Evolutionary conservation across 2,113 vertebrate genomes (phyloP).

Genomic region (Macrotis lagotis): DNA sequence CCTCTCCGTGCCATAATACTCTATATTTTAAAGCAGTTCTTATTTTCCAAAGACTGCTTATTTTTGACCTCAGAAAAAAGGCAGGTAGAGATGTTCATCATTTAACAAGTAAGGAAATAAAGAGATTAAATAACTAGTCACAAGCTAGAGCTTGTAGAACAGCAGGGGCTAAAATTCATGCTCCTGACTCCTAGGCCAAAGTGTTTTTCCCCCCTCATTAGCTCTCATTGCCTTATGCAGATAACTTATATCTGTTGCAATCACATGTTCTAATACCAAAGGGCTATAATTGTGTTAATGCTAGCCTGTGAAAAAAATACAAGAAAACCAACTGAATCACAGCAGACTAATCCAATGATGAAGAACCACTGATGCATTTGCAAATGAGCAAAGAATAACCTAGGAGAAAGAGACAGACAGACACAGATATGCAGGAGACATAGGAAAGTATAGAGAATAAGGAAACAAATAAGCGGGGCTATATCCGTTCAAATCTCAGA

Average conservation of each 20-base stretch:
- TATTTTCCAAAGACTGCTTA: background rate
- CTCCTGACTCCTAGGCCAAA: background rate
- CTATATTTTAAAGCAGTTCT: background rate
- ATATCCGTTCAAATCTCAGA: background rate
- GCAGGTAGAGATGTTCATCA: background rate
- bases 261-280: background rate
- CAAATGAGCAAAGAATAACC: slow-evolving; percentile 9
- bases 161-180: background rate
- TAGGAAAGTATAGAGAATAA: background rate
- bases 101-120: background rate
- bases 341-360: background rate
- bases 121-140: background rate
- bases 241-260: background rate
- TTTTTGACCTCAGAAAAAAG: background rate
- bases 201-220: background rate
- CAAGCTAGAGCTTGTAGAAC: background rate
- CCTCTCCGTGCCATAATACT: background rate
- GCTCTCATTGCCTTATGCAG: background rate
- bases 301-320: background rate
- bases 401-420: background rate
- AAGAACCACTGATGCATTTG: background rate
- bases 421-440: slow-evolving; percentile 1
- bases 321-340: background rate
- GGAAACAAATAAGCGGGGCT: background rate
- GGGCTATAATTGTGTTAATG: background rate